Base-by-base conservation (phyloP, 2,797 vertebrate genomes). In the Syndactyla subalaris region DNA sequence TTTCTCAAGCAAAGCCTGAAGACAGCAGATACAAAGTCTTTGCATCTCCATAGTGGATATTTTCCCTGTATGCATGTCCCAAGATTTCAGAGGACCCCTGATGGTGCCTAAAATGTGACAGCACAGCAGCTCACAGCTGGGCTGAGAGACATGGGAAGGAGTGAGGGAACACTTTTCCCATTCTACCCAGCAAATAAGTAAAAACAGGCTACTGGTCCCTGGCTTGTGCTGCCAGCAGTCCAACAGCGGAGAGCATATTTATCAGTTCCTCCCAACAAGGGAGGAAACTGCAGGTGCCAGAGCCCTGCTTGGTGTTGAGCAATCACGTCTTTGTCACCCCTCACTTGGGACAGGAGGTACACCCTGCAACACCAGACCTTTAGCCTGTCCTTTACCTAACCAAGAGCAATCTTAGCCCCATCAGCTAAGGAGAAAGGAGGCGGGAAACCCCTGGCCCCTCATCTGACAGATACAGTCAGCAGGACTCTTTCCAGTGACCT, bases 161-260 rank as follows among this genome's bases (percentile, higher is more conserved):
- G 5, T 16, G 32, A 71, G 22, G 58, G 14, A 46, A 41, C 23
- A 27, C n/a, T 36, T 63, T 26, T 7, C 21, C 20, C 30, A 38
- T 71, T 22, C 81, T 23, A 49, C 7, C 5, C 72, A 58, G 21
- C 3, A 1, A 7, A 14, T 0, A 4, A 66, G 51, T 32, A 41
- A 55, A 51, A 68, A 1, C 1, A 8, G 45, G 27, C 5, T 6
- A 30, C 21, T 12, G 3, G 12, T 45, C 4, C 26, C 45, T 2
- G 5, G 27, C 9, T 39, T 13, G 51, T 17, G 9, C 32, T 54
- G 36, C 29, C 6, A 10, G 41, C 0, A 0, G 23, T 43, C 27
- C 45, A 24, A 6, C 32, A 54, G 22, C 7, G 7, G 29, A 61
- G 19, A 75, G 11, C 20, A 75, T 29, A 12, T 9, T n/a, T 12